Conservation (phyloP, 2,888 invertebrate species). For the Chloroclysta siterata region DNA sequence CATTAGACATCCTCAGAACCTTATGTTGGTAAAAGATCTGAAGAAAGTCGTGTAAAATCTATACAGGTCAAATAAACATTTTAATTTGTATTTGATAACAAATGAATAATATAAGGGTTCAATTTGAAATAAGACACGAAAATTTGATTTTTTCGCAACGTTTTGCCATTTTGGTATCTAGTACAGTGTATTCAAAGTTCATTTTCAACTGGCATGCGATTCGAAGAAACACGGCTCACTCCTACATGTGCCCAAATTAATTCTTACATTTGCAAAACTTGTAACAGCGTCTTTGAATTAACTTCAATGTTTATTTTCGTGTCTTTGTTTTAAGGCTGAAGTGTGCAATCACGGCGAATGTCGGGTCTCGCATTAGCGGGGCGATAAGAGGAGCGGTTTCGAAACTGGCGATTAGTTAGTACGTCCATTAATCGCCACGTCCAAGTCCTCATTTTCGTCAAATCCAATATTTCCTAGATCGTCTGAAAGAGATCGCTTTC, state of each 20-base stretch:
- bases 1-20: too few relatives aligned
- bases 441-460: too few relatives aligned
- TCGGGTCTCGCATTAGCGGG: conserved; percentile 1
- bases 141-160: neutral
- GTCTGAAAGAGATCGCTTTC: too few relatives aligned
- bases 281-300: conserved; percentile 27
- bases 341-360: conserved; percentile 37
- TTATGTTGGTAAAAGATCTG: too few relatives aligned
- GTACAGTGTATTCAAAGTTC: neutral
- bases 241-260: conserved; percentile 23
- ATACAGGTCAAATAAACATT: too few relatives aligned
- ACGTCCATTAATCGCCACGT: too few relatives aligned
- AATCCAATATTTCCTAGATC: too few relatives aligned
- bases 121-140: neutral
- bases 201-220: conserved; percentile 1
- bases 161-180: neutral
- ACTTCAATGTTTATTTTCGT: conserved; percentile 27
- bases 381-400: conserved; percentile 12
- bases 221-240: neutral
- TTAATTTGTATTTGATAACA: too few relatives aligned
- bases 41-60: too few relatives aligned
- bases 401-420: neutral
- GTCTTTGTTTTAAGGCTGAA: conserved; percentile 35
- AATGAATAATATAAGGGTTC: too few relatives aligned
- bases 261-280: conserved; percentile 25